Evolutionary conservation across 1,140 invertebrate species (phyloP).

Genomic region (Brachionus paranguensis): DNA sequence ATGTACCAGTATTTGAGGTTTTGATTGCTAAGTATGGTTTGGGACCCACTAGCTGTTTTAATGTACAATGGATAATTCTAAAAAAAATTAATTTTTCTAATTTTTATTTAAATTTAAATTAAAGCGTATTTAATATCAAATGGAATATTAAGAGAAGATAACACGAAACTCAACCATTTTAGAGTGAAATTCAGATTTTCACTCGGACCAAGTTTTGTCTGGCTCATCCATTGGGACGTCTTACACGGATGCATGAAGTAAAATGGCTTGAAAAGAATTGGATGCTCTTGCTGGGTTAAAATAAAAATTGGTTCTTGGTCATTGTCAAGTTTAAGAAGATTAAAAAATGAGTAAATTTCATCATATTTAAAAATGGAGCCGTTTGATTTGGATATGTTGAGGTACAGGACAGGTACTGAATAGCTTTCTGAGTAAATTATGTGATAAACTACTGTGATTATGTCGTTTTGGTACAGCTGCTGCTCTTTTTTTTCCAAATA

Average conservation of each 20-base stretch:
- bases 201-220: neutral
- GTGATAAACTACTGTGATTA: constrained; percentile 44
- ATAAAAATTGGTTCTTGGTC: neutral
- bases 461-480: constrained; percentile 3
- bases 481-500: constrained; percentile 18
- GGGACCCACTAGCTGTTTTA: neutral
- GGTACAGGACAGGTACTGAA: constrained; percentile 60
- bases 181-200: constrained; percentile 26
- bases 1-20: constrained; percentile 81
- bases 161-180: constrained; percentile 36
- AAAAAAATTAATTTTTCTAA: neutral
- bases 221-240: constrained; percentile 48
- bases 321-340: constrained; percentile 43
- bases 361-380: constrained; percentile 34
- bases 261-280: constrained; percentile 48
- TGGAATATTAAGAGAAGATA: neutral
- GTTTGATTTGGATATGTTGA: constrained; percentile 58
- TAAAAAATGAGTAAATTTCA: constrained; percentile 50
- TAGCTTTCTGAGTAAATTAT: constrained; percentile 61
- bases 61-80: constrained; percentile 38
- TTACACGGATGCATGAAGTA: constrained; percentile 53
- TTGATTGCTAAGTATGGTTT: neutral
- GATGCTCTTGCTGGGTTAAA: constrained; percentile 46
- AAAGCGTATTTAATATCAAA: constrained; percentile 32
- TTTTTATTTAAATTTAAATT: neutral